phyloP scores from a whole-genome alignment of 2,888 invertebrate genomes.

The Neoascia interrupta region DNA sequence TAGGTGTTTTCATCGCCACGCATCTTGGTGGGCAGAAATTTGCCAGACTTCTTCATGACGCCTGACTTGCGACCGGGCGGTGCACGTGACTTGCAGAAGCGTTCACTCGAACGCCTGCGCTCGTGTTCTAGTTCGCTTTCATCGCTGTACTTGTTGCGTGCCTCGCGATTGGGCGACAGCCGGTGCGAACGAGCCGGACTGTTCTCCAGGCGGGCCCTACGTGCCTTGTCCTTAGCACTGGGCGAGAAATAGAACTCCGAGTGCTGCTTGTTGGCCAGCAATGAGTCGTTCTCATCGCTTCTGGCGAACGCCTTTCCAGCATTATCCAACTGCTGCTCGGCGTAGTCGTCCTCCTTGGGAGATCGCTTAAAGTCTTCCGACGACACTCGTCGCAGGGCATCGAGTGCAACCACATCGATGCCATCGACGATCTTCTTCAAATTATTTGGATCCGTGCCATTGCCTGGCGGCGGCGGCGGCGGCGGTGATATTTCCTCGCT shows the following conservation, averaged over 20 bases:
- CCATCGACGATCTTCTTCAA: constrained; percentile 53
- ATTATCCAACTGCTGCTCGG: constrained; percentile 41
- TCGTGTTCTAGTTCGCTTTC: constrained; percentile 84
- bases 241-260: constrained; percentile 43
- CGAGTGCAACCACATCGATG: constrained; percentile 60
- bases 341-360: constrained; percentile 32
- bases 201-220: constrained; percentile 74
- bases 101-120: constrained; percentile 83
- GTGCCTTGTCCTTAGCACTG: constrained; percentile 74
- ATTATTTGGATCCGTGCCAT: constrained; percentile 30
- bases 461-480: constrained; percentile 70
- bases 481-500: constrained; percentile 82
- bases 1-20: constrained; percentile 78
- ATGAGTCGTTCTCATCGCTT: constrained; percentile 75
- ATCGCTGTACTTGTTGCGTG: constrained; percentile 78
- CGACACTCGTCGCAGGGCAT: constrained; percentile 76
- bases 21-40: constrained; percentile 74
- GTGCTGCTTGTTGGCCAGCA: constrained; percentile 74
- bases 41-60: constrained; percentile 76
- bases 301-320: constrained; percentile 40
- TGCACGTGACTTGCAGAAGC: constrained; percentile 83
- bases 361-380: constrained; percentile 76
- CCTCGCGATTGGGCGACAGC: constrained; percentile 76
- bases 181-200: constrained; percentile 79
- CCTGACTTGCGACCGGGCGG: constrained; percentile 81